Conservation (phyloP, 2,888 invertebrate species). For the Cerastis leucographa region DNA sequence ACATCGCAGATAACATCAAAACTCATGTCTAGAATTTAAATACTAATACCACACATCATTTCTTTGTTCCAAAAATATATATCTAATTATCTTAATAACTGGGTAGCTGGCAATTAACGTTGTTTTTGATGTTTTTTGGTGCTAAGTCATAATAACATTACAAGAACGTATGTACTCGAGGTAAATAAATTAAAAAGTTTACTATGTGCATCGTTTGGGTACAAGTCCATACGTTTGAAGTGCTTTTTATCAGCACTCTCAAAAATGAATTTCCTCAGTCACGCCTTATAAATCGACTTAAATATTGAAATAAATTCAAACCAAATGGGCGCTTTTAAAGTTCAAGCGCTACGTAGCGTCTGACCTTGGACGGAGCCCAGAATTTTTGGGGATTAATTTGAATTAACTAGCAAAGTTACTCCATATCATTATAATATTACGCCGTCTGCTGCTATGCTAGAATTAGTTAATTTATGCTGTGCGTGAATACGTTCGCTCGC, state of each 20-base stretch:
- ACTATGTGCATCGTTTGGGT: slow-evolving; percentile 60
- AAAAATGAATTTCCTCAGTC: slow-evolving; percentile 72
- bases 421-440: slow-evolving; percentile 61
- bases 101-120: slow-evolving; percentile 53
- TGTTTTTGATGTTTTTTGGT: slow-evolving; percentile 47
- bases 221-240: slow-evolving; percentile 60
- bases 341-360: slow-evolving; percentile 70
- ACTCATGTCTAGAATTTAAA: slow-evolving; percentile 36
- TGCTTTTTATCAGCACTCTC: slow-evolving; percentile 62
- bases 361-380: slow-evolving; percentile 75
- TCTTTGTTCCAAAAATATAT: slow-evolving; percentile 41
- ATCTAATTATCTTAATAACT: slow-evolving; percentile 56
- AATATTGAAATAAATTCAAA: slow-evolving; percentile 78
- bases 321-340: slow-evolving; percentile 69
- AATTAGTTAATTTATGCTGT: slow-evolving; percentile 73
- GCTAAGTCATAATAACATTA: slow-evolving; percentile 45
- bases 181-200: slow-evolving; percentile 53
- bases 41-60: slow-evolving; percentile 44
- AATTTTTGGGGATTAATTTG: slow-evolving; percentile 70
- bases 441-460: slow-evolving; percentile 69
- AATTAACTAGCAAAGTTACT: slow-evolving; percentile 64
- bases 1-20: slow-evolving; percentile 42
- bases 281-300: slow-evolving; percentile 83
- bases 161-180: slow-evolving; percentile 17
- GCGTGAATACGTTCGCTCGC: slow-evolving; percentile 57